phyloP scores from a whole-genome alignment of 30 jellyfish, hydroid and myxozoan species.

The Cassiopea xamachana region DNA sequence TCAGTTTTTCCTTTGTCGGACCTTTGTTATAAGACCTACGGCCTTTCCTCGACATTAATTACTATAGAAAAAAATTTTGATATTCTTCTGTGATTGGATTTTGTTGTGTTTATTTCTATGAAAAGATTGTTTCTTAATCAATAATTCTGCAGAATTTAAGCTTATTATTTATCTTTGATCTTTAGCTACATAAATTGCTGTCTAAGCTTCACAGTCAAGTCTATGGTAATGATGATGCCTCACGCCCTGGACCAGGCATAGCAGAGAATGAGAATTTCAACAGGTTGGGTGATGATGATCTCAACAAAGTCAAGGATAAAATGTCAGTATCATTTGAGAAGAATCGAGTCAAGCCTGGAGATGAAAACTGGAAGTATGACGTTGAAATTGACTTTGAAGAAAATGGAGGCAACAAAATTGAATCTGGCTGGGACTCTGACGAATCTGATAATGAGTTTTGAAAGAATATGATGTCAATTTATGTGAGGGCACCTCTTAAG shows the following conservation, averaged over 20 bases:
- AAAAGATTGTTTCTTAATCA: too few species aligned
- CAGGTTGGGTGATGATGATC: constrained; percentile 76
- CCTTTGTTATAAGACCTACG: too few species aligned
- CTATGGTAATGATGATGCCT: constrained; percentile 15
- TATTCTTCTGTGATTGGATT: too few species aligned
- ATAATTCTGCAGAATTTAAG: too few species aligned
- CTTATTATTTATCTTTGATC: too few species aligned
- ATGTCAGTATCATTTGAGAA: constrained; percentile 89
- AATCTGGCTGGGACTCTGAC: constrained; percentile 92
- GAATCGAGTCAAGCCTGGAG: constrained; percentile 90
- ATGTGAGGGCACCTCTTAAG: too few species aligned
- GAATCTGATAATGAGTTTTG: constrained; percentile 94
- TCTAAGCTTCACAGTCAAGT: constrained; percentile 50
- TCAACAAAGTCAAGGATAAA: constrained; percentile 81
- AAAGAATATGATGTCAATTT: neutral
- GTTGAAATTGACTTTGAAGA: constrained; percentile 81
- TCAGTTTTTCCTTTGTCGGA: too few species aligned
- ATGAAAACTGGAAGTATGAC: constrained; percentile 90
- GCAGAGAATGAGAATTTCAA: constrained; percentile 66
- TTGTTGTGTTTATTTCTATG: too few species aligned
- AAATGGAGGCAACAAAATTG: constrained; percentile 54
- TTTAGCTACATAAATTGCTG: constrained; percentile 59
- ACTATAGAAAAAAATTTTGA: too few species aligned
- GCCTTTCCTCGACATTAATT: too few species aligned
- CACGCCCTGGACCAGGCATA: neutral